Conservation (phyloP, 2,797 vertebrate genomes). For the Tauraco hartlaubi region DNA sequence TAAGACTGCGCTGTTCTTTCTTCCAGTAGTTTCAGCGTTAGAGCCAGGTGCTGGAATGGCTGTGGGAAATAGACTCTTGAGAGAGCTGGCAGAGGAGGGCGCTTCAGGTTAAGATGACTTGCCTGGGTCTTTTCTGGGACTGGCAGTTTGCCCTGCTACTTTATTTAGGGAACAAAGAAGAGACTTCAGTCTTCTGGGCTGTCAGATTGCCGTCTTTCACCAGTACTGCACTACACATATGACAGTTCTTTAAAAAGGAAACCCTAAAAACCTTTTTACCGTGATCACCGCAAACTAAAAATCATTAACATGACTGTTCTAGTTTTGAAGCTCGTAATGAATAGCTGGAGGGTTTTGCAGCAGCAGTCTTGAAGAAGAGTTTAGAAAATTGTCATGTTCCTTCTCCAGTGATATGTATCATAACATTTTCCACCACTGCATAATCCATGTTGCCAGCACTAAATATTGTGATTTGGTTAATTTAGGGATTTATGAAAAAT, state of each 20-base stretch:
- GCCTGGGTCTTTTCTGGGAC: not conserved
- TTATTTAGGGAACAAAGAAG: slow-evolving; percentile 9
- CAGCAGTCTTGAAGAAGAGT: slow-evolving; percentile 1
- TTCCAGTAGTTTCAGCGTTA: not conserved
- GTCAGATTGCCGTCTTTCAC: not conserved
- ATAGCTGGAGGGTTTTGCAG: slow-evolving; percentile 27
- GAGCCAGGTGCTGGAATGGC: not conserved
- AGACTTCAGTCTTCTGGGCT: not conserved
- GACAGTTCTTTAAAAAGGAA: slow-evolving; percentile 17
- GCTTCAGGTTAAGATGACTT: slow-evolving; percentile 12
- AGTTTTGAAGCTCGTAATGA: slow-evolving; percentile 18
- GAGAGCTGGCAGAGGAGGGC: slow-evolving; percentile 29
- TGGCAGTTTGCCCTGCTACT: not conserved
- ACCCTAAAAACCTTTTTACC: not conserved
- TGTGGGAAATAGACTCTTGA: not conserved
- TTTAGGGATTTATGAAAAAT: slow-evolving; percentile 33
- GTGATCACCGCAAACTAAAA: slow-evolving; percentile 2
- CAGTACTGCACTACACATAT: not conserved
- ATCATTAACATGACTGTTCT: not conserved
- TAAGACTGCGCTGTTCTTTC: not conserved
- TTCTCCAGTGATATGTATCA: not conserved
- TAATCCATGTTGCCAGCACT: not conserved
- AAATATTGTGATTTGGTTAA: slow-evolving; percentile 31
- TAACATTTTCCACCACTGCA: not conserved
- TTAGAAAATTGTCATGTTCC: slow-evolving; percentile 27